Base-by-base conservation (phyloP, 2,113 vertebrate genomes). In the Turnix velox region DNA sequence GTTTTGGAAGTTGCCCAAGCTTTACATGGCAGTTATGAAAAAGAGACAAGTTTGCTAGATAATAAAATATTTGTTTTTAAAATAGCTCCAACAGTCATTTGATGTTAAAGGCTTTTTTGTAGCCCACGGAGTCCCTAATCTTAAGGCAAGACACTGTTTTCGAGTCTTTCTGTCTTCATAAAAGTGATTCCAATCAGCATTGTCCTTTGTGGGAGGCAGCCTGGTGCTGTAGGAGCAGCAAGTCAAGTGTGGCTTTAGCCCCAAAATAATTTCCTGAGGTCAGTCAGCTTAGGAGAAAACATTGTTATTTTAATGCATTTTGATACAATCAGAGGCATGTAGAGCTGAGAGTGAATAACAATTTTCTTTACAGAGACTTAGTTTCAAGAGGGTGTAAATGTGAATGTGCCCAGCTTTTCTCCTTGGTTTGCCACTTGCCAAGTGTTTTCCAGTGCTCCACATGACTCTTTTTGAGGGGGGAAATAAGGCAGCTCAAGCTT, bases 281-380 rank as follows among this genome's bases (percentile, higher is more conserved):
- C 81, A 76, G 52, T 63, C 79, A 58, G 35, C 9, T 75, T 86
- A 71, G 83, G 48, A 33, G 45, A 51, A 63, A 86, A 4, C 18
- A 18, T 57, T 86, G 40, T 96, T 85, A 93, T 93, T 94, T 95
- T 93, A 51, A 78, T 95, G 72, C 49, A 10, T 94, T 93, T 96
- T 91, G 88, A 9, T 94, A n/a, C 74, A 68, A 90, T 87, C 91
- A 80, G 75, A 80, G 86, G 75, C 37, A 33, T 71, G 43, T 58
- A 55, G 76, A 84, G 86, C 93, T 81, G 92, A 84, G 71, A 85
- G 77, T 89, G 89, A 81, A 24, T 23, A 52, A 72, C 86, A 59
- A 93, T 87, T 93, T 95, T 94, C 94, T 84, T 75, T 80, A 74
- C 5, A 54, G 83, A 94, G 90, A 91, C 95, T 89, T 96, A 57